Conservation (phyloP, 2,888 invertebrate species). For the Calameuta filiformis region DNA sequence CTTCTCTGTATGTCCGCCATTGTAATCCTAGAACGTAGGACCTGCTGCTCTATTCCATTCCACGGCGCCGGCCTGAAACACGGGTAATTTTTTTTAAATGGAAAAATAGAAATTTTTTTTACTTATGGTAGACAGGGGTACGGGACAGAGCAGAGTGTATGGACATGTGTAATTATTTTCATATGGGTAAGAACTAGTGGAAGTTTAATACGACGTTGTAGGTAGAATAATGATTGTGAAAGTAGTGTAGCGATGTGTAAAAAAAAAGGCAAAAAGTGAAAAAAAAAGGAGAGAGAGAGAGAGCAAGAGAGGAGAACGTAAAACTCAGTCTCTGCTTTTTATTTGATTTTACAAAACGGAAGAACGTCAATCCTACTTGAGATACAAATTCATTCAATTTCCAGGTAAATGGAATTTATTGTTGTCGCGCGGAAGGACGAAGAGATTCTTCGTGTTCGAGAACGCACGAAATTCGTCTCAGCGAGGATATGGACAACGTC, state of each 20-base stretch:
- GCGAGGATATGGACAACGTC: background rate
- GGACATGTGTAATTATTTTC: background rate
- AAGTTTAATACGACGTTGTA: background rate
- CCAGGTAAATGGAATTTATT: background rate
- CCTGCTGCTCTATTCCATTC: background rate
- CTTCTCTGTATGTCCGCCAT: slow-evolving; percentile 58
- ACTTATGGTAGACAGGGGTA: background rate
- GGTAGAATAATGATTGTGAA: no score
- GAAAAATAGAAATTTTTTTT: background rate
- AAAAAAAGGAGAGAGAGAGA: background rate
- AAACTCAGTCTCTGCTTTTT: background rate
- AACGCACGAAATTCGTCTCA: background rate
- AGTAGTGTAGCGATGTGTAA: no score
- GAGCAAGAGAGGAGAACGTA: background rate
- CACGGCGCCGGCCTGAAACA: background rate
- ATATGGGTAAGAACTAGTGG: background rate
- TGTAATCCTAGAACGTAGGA: slow-evolving; percentile 12
- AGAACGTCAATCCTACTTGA: background rate
- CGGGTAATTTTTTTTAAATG: background rate
- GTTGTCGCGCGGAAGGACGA: background rate
- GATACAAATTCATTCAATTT: background rate
- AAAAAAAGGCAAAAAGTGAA: no score
- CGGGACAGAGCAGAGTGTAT: background rate
- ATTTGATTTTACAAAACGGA: background rate
- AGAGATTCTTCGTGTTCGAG: background rate